Percentiles rank a stretch among this genome's conserved stretches.
Conservation (phyloP, 1,140 invertebrate species). For the Drosophila fuyamai region DNA sequence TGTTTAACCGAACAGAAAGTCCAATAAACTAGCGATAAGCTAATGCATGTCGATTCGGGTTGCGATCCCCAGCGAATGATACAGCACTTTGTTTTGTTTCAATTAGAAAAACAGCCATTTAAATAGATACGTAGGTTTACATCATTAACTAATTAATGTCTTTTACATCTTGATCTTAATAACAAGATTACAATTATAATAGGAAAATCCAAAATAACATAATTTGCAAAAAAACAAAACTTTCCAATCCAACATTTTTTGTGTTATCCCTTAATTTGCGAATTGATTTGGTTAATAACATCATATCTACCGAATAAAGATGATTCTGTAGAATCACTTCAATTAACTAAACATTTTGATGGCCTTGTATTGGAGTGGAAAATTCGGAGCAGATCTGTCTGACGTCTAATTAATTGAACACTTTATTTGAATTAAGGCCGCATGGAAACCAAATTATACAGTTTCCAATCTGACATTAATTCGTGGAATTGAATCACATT, state of each 20-base stretch:
- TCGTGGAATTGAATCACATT: neutral
- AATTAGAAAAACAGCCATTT: slow-evolving; percentile 8
- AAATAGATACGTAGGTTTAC: neutral
- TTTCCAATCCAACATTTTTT: too few relatives aligned
- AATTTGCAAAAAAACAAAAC: too few relatives aligned
- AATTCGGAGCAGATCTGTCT: slow-evolving; percentile 10
- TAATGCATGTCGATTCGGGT: slow-evolving; percentile 15
- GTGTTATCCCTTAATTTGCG: neutral
- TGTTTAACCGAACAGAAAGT: neutral
- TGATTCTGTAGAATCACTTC: slow-evolving; percentile 1
- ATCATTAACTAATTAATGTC: neutral
- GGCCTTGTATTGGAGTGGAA: slow-evolving; percentile 1
- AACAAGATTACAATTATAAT: too few relatives aligned
- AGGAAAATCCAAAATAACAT: too few relatives aligned
- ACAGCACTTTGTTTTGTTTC: slow-evolving; percentile 7
- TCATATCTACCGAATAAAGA: slow-evolving; percentile 7
- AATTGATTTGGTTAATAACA: slow-evolving; percentile 5
- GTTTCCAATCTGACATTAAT: slow-evolving; percentile 1
- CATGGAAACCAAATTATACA: neutral
- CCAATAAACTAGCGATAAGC: slow-evolving; percentile 29
- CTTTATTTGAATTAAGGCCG: neutral
- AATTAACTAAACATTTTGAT: neutral
- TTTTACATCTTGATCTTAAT: too few relatives aligned
- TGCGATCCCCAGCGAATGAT: slow-evolving; percentile 11
- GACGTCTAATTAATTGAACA: slow-evolving; percentile 6